Evolutionary conservation across 1,140 invertebrate species (phyloP).

Genomic region (Zaprionus lachaisei): DNA sequence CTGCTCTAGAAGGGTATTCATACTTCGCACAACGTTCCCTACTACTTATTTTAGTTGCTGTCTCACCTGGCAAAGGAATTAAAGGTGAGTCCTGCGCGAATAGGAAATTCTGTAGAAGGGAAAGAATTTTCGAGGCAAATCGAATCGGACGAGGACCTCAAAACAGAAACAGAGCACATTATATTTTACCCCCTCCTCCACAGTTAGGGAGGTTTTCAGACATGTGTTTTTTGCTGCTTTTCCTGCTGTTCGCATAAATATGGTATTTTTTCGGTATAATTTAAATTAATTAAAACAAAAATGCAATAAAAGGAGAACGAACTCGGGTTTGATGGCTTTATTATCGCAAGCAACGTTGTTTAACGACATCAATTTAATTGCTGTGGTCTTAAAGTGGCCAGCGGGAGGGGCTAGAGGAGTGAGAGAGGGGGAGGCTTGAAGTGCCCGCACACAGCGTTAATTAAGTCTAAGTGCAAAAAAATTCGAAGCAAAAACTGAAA

Average conservation of each 20-base stretch:
- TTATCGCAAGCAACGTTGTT: constrained; percentile 69
- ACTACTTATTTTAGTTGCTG: neutral
- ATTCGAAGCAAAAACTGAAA: constrained; percentile 31
- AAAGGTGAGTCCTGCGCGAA: constrained; percentile 36
- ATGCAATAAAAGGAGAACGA: constrained; percentile 68
- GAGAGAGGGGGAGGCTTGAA: constrained; percentile 7
- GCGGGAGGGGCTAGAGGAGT: neutral
- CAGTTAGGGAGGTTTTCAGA: constrained; percentile 1
- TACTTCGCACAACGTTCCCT: neutral
- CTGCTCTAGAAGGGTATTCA: neutral
- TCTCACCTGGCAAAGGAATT: constrained; percentile 31
- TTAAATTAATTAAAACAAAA: constrained; percentile 80
- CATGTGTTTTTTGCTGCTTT: neutral
- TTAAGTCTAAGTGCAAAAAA: constrained; percentile 74
- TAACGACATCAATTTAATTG: constrained; percentile 75
- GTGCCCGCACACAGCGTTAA: constrained; percentile 52
- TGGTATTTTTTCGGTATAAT: constrained; percentile 50
- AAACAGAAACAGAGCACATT: neutral
- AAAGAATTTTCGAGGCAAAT: constrained; percentile 29
- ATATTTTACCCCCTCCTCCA: neutral
- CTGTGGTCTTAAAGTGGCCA: constrained; percentile 27
- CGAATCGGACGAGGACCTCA: constrained; percentile 11
- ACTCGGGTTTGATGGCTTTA: constrained; percentile 69
- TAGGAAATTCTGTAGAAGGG: constrained; percentile 14
- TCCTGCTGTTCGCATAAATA: constrained; percentile 24